Evolutionary conservation across 2,113 vertebrate genomes (phyloP), one percentile per base, ranked within the genome.

Genomic region (Herpetotheres cachinnans): DNA sequence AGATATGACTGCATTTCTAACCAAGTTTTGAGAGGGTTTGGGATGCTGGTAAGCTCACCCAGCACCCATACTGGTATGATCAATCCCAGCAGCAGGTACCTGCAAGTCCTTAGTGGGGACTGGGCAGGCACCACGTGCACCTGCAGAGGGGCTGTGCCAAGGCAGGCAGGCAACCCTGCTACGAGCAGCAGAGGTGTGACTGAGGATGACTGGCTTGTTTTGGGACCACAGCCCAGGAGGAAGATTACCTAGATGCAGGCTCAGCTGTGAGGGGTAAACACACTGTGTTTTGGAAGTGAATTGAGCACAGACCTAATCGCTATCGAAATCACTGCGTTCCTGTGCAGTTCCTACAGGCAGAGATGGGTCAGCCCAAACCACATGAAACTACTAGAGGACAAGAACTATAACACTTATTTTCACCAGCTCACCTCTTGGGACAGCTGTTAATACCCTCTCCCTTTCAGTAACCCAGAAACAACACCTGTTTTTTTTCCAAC

Each of bases 101-200:
- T 30, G 54, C 0, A 5, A 46, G 49, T 50, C 40, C 55, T 16
- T 13, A 19, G 29, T 1, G 9, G 10, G 7, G 14, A 42, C 26
- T 9, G 20, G 32, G 34, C 25, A 49, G 27, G 13, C 26, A 36
- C 8, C 1, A 5, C 2, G 16, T 21, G 61, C 3, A 1, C 14
- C 27, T 27, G 25, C n/a, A 40, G 29, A 63, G 32, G 16, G 30
- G 46, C 65, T 79, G 61, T n/a, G 56, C 42, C 7, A 1, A n/a
- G 40, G 20, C 1, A 0, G 59, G 36, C 1, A 2, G 24, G 42
- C 0, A 2, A 20, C 9, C 19, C 47, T 24, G 38, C 1, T n/a
- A 50, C 1, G 4, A 36, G 58, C 16, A 55, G 38, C 58, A 76
- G 62, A 30, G 29, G 7, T n/a, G 13, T 29, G 27, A 36, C 6